phyloP scores from a whole-genome alignment of 1,140 invertebrate genomes.

The Homalodisca vitripennis region DNA sequence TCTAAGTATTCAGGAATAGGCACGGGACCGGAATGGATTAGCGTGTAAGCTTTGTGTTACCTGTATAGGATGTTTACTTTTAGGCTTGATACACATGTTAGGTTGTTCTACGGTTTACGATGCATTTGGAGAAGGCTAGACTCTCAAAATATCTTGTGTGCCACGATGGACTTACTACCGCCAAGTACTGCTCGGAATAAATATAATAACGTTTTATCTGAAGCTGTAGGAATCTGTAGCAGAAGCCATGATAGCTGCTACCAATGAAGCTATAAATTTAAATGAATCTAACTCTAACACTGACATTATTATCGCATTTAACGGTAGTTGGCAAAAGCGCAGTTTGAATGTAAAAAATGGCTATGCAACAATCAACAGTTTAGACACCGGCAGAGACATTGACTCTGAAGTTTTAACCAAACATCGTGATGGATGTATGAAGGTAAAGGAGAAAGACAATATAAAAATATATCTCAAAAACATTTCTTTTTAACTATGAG shows the following conservation, averaged over 20 bases:
- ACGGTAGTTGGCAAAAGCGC: slow-evolving; percentile 38
- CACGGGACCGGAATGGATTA: not conserved
- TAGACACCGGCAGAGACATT: slow-evolving; percentile 38
- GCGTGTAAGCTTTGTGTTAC: no score
- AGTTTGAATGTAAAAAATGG: slow-evolving; percentile 37
- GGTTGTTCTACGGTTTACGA: no score
- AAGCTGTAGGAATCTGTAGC: slow-evolving; percentile 7
- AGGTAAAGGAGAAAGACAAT: slow-evolving; percentile 9
- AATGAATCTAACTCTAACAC: slow-evolving; percentile 15
- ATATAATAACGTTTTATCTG: slow-evolving; percentile 18
- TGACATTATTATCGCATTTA: slow-evolving; percentile 33
- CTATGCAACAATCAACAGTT: slow-evolving; percentile 33
- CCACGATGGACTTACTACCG: slow-evolving; percentile 22
- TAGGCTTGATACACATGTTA: not conserved
- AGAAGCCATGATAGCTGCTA: slow-evolving; percentile 29
- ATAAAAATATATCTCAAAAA: slow-evolving; percentile 16
- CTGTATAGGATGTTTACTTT: slow-evolving; percentile 2
- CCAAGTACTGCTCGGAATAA: slow-evolving; percentile 21
- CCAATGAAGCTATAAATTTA: slow-evolving; percentile 18
- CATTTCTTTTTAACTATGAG: slow-evolving; percentile 34
- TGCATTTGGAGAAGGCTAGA: slow-evolving; percentile 24
- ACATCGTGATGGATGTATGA: slow-evolving; percentile 25
- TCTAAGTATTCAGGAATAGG: not conserved
- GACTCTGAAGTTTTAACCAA: slow-evolving; percentile 33
- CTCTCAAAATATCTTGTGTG: slow-evolving; percentile 13